These are phyloP conservation scores for Hydrotaea cyrtoneurina DNA, from an alignment of 2,888 invertebrate genomes.

Conservation along the genomic window DNA sequence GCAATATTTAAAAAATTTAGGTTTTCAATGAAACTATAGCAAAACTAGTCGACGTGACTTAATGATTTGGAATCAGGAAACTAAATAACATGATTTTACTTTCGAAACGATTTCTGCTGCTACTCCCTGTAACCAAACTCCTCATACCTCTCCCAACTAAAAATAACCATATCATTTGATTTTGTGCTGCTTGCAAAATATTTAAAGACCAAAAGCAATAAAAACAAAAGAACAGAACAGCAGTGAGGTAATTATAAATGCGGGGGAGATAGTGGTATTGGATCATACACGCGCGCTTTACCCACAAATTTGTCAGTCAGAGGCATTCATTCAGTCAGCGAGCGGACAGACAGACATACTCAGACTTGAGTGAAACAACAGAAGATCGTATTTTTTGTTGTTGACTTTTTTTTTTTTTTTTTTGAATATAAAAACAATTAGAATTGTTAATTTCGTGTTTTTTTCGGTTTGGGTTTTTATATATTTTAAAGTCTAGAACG, in stretches of 20 bases:
- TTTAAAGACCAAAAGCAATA: slow-evolving; percentile 21
- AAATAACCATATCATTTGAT: not conserved
- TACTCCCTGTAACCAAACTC: not conserved
- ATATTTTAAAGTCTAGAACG: slow-evolving; percentile 2
- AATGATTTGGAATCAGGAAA: too few species aligned
- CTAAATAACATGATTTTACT: too few species aligned
- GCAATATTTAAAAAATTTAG: too few species aligned
- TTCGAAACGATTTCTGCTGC: too few species aligned
- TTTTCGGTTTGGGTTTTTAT: not conserved
- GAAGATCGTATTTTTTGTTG: slow-evolving; percentile 23
- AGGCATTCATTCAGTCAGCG: slow-evolving; percentile 27
- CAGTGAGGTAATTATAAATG: slow-evolving; percentile 53
- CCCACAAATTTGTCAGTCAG: slow-evolving; percentile 28
- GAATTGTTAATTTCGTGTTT: slow-evolving; percentile 53
- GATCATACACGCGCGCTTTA: slow-evolving; percentile 60
- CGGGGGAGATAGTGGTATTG: slow-evolving; percentile 52
- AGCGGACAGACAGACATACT: not conserved
- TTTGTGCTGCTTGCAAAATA: not conserved
- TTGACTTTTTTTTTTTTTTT: not conserved
- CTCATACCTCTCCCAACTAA: not conserved
- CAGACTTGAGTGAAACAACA: slow-evolving; percentile 1
- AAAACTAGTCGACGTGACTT: too few species aligned
- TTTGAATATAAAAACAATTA: slow-evolving; percentile 34
- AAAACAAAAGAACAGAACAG: not conserved
- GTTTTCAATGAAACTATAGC: too few species aligned